Evolutionary conservation across 2,888 invertebrate genomes (phyloP), one percentile per base, ranked within the genome.

Genomic region (Trichopria drosophilae): DNA sequence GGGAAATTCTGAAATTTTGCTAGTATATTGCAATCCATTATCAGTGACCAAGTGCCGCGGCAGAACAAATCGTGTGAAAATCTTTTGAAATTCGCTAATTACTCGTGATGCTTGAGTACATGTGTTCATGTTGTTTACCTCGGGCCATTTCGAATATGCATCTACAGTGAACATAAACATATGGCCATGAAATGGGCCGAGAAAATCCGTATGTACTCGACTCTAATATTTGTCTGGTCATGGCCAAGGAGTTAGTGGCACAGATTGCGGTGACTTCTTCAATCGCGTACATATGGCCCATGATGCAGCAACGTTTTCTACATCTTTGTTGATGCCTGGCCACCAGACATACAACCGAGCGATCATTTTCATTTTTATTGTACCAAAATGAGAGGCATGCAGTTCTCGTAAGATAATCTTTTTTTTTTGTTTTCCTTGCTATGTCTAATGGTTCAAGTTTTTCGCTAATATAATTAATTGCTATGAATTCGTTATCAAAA

Each of bases 11-110:
- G n/a, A n/a, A n/a, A n/a, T n/a, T n/a, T n/a, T 45, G 6, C 29
- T 20, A 10, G 35, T 41, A 20, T 57, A 57, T 31, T 57, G 57
- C 23, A 49, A 48, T 1, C 55, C 59, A 5, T 51, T 49, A 35
- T 62, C 60, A 0, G 62, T 53, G 3, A 60, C 62, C 0, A 53
- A 6, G 15, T 53, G 55, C 9, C 31, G 1, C 0, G 61, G 58
- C 7, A 56, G 12, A 2, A 61, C 63, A 44, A 34, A 51, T 4
- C 55, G 39, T 4, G 55, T 41, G 19, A 61, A 59, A 13, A 53
- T 6, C 6, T 28, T 18, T 23, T 44, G n/a, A 9, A 48, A 49
- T 29, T 47, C 37, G 5, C 5, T 13, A 6, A 52, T 26, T 1
- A 47, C 31, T 10, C 43, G 20, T 2, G 6, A 10, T 2, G 43